Base-by-base conservation (phyloP, 1,140 invertebrate genomes). In the Drosophila prosaltans region DNA sequence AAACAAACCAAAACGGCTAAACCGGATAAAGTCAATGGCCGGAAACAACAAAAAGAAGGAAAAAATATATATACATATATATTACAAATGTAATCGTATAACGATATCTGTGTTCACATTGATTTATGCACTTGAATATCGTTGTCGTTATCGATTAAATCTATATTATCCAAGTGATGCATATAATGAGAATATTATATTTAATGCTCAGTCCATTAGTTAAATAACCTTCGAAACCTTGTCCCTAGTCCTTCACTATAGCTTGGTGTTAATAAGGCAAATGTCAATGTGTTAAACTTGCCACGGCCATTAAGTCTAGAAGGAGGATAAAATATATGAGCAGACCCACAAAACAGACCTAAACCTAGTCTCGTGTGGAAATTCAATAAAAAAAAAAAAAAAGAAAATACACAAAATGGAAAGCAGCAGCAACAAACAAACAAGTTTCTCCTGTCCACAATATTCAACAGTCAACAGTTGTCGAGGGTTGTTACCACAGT, bases 161-260 rank as follows among this genome's bases (percentile, higher is more conserved):
- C 21, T 51, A 26, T 51, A 36, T 81, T 70, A 77, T 60, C 79
- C 30, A 70, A 70, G 68, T 63, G 71, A 77, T 78, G 73, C 73
- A 73, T 83, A 67, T 83, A 81, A 84, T 78, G 78, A 78, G 78
- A 68, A 62, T 61, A 86, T 85, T 86, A 74, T 72, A 82, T 80
- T 88, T 77, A 82, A 79, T 76, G 83, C 69, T 43, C 67, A 41
- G 69, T 69, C 64, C 69, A 86, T 88, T 82, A 80, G 78, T 66
- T 85, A 74, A 85, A 78, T 79, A 68, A 65, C 64, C 81, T 60
- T 61, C 66, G 51, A 36, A 36, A 9, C 11, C 59, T 32, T 32
- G 65, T 36, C 51, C 32, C 43, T 48, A 39, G 51, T 60, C 51
- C 67, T 28, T 65, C 54, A 39, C 54, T 24, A 45, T 55, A 16